These are phyloP conservation scores for Adineta ricciae DNA, from an alignment of 2,888 invertebrate genomes.

Conservation along the genomic window DNA sequence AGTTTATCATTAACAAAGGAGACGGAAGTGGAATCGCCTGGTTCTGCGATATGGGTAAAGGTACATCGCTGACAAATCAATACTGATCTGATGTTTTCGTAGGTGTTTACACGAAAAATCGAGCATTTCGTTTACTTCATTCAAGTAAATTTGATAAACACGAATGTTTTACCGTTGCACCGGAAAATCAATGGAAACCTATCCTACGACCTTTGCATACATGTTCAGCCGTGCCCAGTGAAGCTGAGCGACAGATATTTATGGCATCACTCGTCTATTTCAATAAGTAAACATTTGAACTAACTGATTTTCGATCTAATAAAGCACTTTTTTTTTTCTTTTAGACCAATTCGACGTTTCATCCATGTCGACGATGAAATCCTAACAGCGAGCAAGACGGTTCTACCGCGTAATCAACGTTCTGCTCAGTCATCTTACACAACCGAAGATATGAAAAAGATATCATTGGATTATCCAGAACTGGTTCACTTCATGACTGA, in stretches of 20 bases:
- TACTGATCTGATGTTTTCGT: conserved; percentile 30
- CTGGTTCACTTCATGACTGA: background rate
- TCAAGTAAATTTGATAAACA: conserved; percentile 56
- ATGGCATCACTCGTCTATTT: background rate
- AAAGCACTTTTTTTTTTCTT: no score
- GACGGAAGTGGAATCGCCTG: conserved; percentile 37
- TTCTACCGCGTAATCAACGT: background rate
- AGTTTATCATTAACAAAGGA: background rate
- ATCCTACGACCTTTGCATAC: background rate
- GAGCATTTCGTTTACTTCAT: conserved; percentile 56
- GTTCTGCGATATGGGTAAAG: conserved; percentile 43
- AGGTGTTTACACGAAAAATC: conserved; percentile 57
- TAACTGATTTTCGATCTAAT: no score
- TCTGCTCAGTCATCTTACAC: background rate
- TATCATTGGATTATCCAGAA: background rate
- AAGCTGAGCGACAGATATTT: background rate
- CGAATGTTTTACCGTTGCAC: conserved; percentile 39
- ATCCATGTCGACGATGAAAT: background rate
- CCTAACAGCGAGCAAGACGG: background rate
- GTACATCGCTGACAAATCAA: no score
- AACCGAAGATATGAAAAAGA: background rate
- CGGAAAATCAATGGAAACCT: conserved; percentile 33
- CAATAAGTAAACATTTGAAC: background rate
- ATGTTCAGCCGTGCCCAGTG: background rate
- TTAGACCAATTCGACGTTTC: background rate